Evolutionary conservation across 2,888 invertebrate genomes (phyloP), one percentile per base, ranked within the genome.

Genomic region (Mesodorylaimus sp.): DNA sequence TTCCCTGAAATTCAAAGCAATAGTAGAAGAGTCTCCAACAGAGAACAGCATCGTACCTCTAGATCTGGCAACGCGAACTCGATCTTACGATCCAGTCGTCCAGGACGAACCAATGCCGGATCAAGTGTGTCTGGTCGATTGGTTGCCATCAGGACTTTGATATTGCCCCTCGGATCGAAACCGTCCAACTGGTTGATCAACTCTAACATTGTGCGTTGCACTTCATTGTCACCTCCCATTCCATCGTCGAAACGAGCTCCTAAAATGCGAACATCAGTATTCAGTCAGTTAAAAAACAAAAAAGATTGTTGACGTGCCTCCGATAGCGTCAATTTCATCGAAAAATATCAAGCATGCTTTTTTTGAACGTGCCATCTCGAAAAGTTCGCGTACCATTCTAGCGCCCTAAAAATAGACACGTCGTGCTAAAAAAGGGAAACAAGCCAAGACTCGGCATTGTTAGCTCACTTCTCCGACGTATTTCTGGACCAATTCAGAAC

Each of bases 351-450:
- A 77, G 64, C 97, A 97, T 0, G 97, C 97, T 68, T 97, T 97
- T 74, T 99, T 99, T 59, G 88, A 88, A 54, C 97, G 78, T n/a
- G 97, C 97, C 95, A 99, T 95, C 73, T 99, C 95, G 70, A 97
- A 99, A 46, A 97, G 72, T 68, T 99, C 97, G 51, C 97, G 77
- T 1, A 97, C 95, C 97, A 99, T 99, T 53, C 97, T 77, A 0
- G 97, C 97, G 13, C 97, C 97, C 75, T 93, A 77, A 10, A 48
- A 19, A 26, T 16, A 26, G 3, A n/a, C 24, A n/a, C 41, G 41
- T 21, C n/a, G 21, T 7, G 21, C 10, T 39, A 21, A 39, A 19
- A 39, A 7, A 21, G 10, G 16, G 10, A 32, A 32, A 32, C 32
- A 16, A 13, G 10, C 10, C 32, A 10, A 10, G 32, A 32, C 41